Percentiles rank a stretch among this genome's conserved stretches.
phyloP scores from a whole-genome alignment of 2,113 vertebrate genomes.

The Charina bottae region DNA sequence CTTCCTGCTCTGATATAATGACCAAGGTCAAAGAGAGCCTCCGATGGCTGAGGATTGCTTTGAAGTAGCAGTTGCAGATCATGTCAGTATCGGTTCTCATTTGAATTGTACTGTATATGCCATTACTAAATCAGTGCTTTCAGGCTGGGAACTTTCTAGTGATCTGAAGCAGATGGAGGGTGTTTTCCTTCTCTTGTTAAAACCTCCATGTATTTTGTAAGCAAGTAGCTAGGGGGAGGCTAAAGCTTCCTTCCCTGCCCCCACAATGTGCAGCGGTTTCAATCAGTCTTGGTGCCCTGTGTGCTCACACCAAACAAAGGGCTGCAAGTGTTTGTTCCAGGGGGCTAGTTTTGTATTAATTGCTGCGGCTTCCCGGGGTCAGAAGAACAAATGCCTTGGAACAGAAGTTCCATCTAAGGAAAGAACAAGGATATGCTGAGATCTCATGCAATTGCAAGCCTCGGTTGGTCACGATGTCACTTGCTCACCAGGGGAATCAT shows the following conservation, averaged over 20 bases:
- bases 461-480: neutral
- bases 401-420: neutral
- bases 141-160: neutral
- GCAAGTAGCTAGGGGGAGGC: no score
- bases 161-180: neutral
- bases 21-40: conserved; percentile 4
- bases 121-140: neutral
- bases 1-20: neutral
- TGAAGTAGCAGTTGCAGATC: neutral
- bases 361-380: neutral
- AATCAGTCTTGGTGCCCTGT: neutral
- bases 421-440: neutral
- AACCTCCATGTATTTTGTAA: neutral
- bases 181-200: neutral
- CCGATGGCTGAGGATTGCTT: conserved; percentile 2
- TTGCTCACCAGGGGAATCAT: neutral
- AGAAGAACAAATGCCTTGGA: neutral
- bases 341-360: neutral
- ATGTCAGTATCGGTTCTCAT: neutral
- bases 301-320: neutral
- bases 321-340: neutral
- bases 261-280: neutral
- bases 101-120: neutral
- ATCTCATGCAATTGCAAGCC: neutral
- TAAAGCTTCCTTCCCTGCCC: neutral